These are phyloP conservation scores for Brachyptera risi DNA, from an alignment of 2,888 invertebrate species.

Conservation along the genomic window DNA sequence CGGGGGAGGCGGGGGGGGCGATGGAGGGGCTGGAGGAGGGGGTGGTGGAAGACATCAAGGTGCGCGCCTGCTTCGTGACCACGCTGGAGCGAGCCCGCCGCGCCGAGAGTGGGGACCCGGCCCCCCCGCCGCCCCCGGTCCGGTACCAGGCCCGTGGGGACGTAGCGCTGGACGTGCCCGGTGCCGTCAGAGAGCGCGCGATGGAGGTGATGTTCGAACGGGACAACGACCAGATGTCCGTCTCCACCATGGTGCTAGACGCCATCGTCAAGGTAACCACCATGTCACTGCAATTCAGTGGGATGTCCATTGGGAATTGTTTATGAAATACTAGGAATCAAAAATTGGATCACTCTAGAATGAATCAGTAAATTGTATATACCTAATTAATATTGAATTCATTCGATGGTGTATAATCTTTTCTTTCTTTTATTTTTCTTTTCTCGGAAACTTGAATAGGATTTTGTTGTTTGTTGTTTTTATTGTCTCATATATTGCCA, in stretches of 20 bases:
- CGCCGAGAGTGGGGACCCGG: constrained; percentile 47
- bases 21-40: constrained; percentile 2
- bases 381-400: too few relatives aligned
- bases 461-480: too few relatives aligned
- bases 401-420: too few relatives aligned
- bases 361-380: too few relatives aligned
- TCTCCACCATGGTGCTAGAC: constrained; percentile 82
- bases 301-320: too few relatives aligned
- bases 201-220: constrained; percentile 82
- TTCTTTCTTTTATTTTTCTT: too few relatives aligned
- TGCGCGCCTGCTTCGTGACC: constrained; percentile 85
- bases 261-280: constrained; percentile 60
- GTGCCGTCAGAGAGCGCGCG: constrained; percentile 71
- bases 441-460: too few relatives aligned
- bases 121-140: constrained; percentile 56
- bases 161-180: constrained; percentile 59
- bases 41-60: constrained; percentile 39
- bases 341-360: too few relatives aligned
- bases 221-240: constrained; percentile 75
- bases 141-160: constrained; percentile 61
- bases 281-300: not conserved
- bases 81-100: constrained; percentile 62
- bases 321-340: too few relatives aligned
- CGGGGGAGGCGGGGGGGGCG: not conserved
- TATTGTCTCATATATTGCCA: too few relatives aligned